Evolutionary conservation across 2,797 vertebrate species (phyloP), one percentile per base, ranked within the genome.

Genomic region (Malacoctenus gilli): DNA sequence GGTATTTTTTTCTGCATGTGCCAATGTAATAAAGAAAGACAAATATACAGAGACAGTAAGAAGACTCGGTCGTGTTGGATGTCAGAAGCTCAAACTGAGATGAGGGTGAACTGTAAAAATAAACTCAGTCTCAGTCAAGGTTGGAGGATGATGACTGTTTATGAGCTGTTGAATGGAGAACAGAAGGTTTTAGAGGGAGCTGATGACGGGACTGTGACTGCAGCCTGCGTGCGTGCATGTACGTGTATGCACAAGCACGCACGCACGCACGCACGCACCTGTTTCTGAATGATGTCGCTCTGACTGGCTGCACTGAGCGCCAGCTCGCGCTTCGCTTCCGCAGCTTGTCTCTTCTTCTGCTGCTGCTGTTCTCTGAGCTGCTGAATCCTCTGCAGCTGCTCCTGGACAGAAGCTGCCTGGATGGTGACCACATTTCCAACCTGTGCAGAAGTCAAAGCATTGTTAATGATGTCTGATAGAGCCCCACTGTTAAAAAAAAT

Each of bases 261-360:
- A 12, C 30, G 12, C 30, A 5, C 10, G 0, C 39, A 52, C 23
- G 39, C 12, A 62, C 70, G 59, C 48, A 89, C 96, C 94, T 97
- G 95, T 88, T 98, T 98, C 89, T 98, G 96, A 86, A 95, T 95
- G 88, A 97, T 94, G 86, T 97, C 94, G 75, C 93, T 96, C 86
- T 96, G 95, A 88, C 92, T 96, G 86, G 94, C 86, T 64, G 94
- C 84, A 53, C 93, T 95, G 73, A 95, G 93, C 13, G 91, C 83
- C 72, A 96, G 95, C 80, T 97, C 96, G 68, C 89, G 84, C 83
- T 95, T 95, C 74, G 94, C 94, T 75, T 96, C 95, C 70, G 94
- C 93, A 37, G 95, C 93, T 68, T 94, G 94, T 82, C 92, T 93
- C 78, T 98, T 96, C 90, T 95, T 95, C 92, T 95, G 93, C 82